Evolutionary conservation across 2,113 vertebrate genomes (phyloP).

Genomic region (Passer montanus): DNA sequence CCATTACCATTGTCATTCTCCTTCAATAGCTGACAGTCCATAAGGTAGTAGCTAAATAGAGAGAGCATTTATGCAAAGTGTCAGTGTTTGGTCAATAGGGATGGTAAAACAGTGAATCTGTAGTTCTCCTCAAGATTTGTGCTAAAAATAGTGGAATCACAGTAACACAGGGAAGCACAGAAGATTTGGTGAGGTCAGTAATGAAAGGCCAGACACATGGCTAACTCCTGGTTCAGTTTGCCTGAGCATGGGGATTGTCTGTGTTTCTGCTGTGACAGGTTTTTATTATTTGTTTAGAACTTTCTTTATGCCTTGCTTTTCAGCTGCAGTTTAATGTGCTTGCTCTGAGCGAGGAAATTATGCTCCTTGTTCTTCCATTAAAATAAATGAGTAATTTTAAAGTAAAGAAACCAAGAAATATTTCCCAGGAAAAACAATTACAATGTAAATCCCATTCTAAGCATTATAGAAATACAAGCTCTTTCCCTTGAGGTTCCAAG

Average conservation of each 20-base stretch:
- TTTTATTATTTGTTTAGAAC: not conserved
- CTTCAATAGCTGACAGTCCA: not conserved
- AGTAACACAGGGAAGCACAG: not conserved
- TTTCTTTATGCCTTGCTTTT: not conserved
- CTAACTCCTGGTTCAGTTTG: not conserved
- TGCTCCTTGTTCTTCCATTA: not conserved
- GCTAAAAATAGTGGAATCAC: not conserved
- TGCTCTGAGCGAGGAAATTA: not conserved
- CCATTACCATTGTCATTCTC: not conserved
- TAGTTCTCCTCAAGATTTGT: not conserved
- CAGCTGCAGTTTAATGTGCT: not conserved
- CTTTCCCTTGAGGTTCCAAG: not conserved
- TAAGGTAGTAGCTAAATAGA: not conserved
- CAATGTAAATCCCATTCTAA: not conserved
- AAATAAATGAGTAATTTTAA: not conserved
- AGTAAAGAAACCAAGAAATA: not conserved
- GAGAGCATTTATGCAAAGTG: not conserved
- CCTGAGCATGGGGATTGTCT: fast-evolving
- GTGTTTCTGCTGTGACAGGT: not conserved
- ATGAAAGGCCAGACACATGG: not conserved
- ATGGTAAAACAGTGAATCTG: not conserved
- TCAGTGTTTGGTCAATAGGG: not conserved
- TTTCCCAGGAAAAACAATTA: not conserved
- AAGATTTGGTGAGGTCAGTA: not conserved
- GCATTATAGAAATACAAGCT: not conserved